Base-by-base conservation (phyloP, 2,113 vertebrate species). In the Azemiops feae region DNA sequence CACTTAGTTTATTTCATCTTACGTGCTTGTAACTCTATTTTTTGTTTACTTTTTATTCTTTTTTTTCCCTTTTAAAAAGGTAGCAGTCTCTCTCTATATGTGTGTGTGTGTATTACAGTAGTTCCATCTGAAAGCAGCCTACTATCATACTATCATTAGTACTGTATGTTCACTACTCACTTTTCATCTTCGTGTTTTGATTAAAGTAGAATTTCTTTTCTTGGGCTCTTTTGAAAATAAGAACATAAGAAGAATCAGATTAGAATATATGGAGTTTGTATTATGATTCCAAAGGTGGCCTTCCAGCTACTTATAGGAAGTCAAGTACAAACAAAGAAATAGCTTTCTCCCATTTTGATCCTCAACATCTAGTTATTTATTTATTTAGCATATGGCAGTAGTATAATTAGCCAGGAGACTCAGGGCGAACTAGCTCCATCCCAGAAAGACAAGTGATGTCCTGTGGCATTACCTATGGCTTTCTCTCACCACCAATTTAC, bases 51-150 rank as follows among this genome's bases (percentile, higher is more conserved):
- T 69, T 64, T 64, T 64, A 30, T 64, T 64, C 11, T 25, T 25
- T 64, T 74, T 69, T 74, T 74, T n/a, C 30, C 14, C 53, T n/a
- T 69, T 69, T n/a, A 69, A n/a, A 69, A 69, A 69, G 4, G 30
- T n/a, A 27, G 1, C 23, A 1, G 7, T 9, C 2, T 9, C 23
- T 25, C 57, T 9, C 23, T 23, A 0, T 20, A 8, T 11, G 2
- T 64, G 11, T 64, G 25, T 25, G 25, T 60, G 12, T n/a, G 30
- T 74, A 74, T 18, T 74, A 50, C 27, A 64, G 27, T n/a, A 64
- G 11, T 30, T 64, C 60, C 60, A 64, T n/a, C 60, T 64, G 11
- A 64, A 64, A 64, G 27, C 27, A 64, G 27, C 11, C 27, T 11
- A 64, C 30, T n/a, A 30, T n/a, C 60, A 30, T n/a, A 11, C 60